Evolutionary conservation across 2,888 invertebrate genomes (phyloP).

Genomic region (Heliconius cydno): DNA sequence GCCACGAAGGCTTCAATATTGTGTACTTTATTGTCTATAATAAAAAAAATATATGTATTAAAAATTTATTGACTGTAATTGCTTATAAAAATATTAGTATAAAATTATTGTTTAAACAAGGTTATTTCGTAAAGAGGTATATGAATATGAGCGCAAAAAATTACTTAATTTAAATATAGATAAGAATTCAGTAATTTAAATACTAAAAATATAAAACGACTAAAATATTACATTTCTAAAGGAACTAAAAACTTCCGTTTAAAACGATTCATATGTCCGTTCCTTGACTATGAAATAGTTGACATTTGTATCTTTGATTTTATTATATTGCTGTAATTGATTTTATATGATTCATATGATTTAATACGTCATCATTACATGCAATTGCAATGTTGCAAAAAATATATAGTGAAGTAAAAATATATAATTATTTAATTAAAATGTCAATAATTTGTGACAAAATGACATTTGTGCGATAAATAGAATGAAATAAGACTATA

Average conservation of each 20-base stretch:
- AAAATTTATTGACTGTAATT: slow-evolving; percentile 9
- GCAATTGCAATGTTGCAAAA: background rate
- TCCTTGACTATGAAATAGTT: too few relatives aligned
- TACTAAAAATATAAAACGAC: background rate
- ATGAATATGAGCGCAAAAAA: background rate
- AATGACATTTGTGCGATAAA: background rate
- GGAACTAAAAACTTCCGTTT: too few relatives aligned
- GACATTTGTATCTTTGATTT: too few relatives aligned
- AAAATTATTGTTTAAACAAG: slow-evolving; percentile 20
- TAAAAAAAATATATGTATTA: background rate
- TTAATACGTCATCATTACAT: background rate
- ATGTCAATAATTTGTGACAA: background rate
- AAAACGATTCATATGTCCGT: too few relatives aligned
- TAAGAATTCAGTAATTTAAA: background rate
- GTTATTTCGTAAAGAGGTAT: slow-evolving; percentile 6
- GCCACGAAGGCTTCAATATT: background rate
- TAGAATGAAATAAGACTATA: background rate
- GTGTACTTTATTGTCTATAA: background rate
- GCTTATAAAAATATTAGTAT: slow-evolving; percentile 15
- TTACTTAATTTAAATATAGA: background rate
- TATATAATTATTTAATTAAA: too few relatives aligned
- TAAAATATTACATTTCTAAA: background rate
- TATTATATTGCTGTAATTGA: too few relatives aligned
- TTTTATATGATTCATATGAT: too few relatives aligned
- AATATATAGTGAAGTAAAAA: too few relatives aligned